Conservation (phyloP, 2,113 vertebrate species). For the Silurus meridionalis region DNA sequence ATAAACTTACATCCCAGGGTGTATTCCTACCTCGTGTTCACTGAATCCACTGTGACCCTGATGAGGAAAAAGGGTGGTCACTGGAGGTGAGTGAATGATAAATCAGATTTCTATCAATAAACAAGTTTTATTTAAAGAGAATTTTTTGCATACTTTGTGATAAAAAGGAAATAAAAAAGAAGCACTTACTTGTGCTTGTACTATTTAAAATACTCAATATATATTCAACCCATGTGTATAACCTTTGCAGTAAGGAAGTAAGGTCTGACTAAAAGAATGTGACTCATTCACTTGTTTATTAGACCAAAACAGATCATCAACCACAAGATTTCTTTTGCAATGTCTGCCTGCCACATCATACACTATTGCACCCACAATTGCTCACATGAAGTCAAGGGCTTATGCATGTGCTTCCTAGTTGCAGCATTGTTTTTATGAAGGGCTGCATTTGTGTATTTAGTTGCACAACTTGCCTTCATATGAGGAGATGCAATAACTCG, state of each 20-base stretch:
- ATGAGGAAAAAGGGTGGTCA: background rate
- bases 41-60: background rate
- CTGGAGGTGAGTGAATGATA: background rate
- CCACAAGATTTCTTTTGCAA: constrained; percentile 1
- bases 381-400: background rate
- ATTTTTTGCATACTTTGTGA: background rate
- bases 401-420: background rate
- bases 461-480: background rate
- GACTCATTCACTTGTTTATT: constrained; percentile 2
- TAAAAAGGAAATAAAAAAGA: too few species aligned
- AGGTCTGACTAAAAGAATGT: background rate
- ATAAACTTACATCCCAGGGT: background rate
- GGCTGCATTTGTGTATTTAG: background rate
- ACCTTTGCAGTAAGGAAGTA: background rate
- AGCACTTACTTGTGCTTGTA: background rate
- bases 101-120: background rate
- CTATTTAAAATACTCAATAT: background rate
- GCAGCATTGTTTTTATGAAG: background rate
- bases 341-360: constrained; percentile 10
- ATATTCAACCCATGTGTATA: background rate
- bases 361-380: too few species aligned
- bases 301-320: constrained; percentile 15
- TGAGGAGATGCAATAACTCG: constrained; percentile 23
- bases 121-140: background rate
- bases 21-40: constrained; percentile 2